Conservation (phyloP, 2,888 invertebrate genomes). For the Allolobophora icterica region DNA sequence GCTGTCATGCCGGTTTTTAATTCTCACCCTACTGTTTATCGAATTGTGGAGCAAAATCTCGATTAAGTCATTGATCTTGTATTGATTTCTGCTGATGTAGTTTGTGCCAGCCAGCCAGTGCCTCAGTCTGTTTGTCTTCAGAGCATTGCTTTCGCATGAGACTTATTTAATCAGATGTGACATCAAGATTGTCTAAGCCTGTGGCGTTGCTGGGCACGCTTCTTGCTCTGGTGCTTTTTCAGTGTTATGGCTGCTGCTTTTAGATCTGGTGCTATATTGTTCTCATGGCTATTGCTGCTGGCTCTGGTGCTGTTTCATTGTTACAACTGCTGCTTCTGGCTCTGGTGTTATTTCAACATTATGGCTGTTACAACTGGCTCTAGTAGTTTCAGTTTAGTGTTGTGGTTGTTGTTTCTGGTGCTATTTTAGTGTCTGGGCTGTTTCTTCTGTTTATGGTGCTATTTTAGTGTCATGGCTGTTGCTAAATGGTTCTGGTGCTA, state of each 20-base stretch:
- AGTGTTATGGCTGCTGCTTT: not conserved
- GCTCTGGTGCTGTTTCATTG: too few relatives aligned
- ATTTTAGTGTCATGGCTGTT: too few relatives aligned
- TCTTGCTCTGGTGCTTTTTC: not conserved
- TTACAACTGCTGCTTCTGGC: too few relatives aligned
- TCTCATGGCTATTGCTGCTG: too few relatives aligned
- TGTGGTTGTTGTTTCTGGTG: not conserved
- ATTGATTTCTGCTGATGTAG: not conserved
- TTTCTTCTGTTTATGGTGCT: too few relatives aligned
- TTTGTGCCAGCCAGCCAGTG: not conserved
- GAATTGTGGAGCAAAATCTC: not conserved
- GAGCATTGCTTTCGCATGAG: not conserved
- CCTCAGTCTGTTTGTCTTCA: not conserved
- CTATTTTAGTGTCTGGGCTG: too few relatives aligned
- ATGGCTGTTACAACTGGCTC: not conserved
- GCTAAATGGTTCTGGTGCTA: too few relatives aligned
- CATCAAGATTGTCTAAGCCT: not conserved
- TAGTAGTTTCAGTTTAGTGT: not conserved
- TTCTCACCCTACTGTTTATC: not conserved
- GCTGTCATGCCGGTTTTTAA: not conserved
- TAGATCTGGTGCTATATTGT: too few relatives aligned
- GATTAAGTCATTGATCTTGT: slow-evolving; percentile 19
- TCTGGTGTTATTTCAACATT: too few relatives aligned
- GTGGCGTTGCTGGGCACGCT: not conserved
- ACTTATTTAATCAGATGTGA: not conserved